Percentiles rank a stretch among this genome's conserved stretches.
Evolutionary conservation across 2,797 vertebrate genomes (phyloP).

Genomic region (Nannoperca obscura): DNA sequence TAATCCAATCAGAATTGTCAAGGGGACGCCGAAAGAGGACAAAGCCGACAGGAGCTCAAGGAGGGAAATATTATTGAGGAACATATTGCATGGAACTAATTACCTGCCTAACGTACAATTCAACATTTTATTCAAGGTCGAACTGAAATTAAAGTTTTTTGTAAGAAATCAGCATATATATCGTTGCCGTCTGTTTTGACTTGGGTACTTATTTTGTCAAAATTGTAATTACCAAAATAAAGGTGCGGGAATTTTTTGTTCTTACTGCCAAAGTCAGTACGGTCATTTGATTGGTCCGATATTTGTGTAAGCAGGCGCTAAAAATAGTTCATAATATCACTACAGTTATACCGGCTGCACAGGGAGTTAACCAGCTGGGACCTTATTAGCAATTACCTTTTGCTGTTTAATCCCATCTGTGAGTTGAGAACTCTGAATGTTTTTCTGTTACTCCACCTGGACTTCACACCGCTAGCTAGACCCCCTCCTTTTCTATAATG

Average conservation of each 20-base stretch:
- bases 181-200: not conserved
- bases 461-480: not conserved
- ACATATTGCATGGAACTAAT: not conserved
- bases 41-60: conserved; percentile 15
- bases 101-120: not conserved
- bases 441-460: not conserved
- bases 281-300: no score
- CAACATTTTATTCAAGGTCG: not conserved
- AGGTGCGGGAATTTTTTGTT: no score
- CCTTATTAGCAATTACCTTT: not conserved
- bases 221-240: not conserved
- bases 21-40: not conserved
- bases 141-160: conserved; percentile 1
- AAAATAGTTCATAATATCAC: not conserved
- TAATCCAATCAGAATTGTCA: conserved; percentile 28
- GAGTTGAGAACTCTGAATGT: not conserved
- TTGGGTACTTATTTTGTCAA: not conserved
- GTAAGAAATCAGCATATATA: not conserved
- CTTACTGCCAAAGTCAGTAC: no score
- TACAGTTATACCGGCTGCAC: no score
- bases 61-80: not conserved
- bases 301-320: no score
- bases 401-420: not conserved
- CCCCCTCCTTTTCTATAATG: not conserved
- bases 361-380: not conserved